Percentiles rank a stretch among this genome's conserved stretches.
Conservation (phyloP, 1,140 invertebrate species). For the Laodelphax striatellus region DNA sequence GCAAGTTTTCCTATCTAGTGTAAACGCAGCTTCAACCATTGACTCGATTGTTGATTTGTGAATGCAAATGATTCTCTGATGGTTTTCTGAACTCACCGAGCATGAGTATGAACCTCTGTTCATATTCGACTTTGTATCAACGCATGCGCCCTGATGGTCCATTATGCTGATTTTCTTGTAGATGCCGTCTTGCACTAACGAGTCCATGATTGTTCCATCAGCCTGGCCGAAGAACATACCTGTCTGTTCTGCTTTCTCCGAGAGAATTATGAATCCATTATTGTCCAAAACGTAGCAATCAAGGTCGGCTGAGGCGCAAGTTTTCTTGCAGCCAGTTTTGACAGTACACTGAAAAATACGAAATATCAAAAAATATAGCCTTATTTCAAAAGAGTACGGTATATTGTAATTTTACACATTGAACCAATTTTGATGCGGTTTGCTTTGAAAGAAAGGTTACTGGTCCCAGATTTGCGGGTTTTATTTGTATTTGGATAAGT, state of each 20-base stretch:
- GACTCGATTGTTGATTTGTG: no score
- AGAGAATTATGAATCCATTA: slow-evolving; percentile 87
- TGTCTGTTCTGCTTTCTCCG: slow-evolving; percentile 69
- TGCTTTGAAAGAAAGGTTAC: no score
- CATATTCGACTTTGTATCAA: slow-evolving; percentile 57
- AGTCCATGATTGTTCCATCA: slow-evolving; percentile 91
- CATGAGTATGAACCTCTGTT: slow-evolving; percentile 38
- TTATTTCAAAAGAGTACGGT: no score
- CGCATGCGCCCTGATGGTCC: slow-evolving; percentile 81
- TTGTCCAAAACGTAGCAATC: slow-evolving; percentile 89
- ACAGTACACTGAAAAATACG: slow-evolving; percentile 50
- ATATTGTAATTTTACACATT: no score
- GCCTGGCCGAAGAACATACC: slow-evolving; percentile 86
- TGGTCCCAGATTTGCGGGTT: no score
- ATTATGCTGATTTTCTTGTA: slow-evolving; percentile 74
- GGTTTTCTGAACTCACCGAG: background rate
- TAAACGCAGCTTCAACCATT: no score
- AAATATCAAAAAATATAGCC: slow-evolving; percentile 4
- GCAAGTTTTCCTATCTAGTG: no score
- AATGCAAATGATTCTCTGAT: no score
- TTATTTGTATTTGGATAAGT: no score
- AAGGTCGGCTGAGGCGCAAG: slow-evolving; percentile 70
- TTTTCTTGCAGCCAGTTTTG: slow-evolving; percentile 58
- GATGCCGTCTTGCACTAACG: slow-evolving; percentile 77
- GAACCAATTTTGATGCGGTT: no score